Conservation (phyloP, 2,888 invertebrate genomes). For the Acanthococcus lagerstroemiae region DNA sequence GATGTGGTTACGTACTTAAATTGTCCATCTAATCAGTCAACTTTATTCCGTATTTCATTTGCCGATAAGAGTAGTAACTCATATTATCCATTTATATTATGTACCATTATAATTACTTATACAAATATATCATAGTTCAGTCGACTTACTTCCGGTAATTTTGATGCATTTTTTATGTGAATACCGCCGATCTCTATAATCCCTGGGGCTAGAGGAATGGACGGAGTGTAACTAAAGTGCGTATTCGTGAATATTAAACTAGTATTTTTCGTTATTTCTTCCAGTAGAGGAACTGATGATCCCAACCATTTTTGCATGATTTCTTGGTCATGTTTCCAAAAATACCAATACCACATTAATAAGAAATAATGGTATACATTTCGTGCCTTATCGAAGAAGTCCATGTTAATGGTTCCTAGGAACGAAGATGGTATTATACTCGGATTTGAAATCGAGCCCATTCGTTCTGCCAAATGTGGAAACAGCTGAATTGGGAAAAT, state of each 20-base stretch:
- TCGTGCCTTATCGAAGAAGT: no score
- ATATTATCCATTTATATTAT: no score
- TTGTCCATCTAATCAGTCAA: no score
- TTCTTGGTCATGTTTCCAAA: no score
- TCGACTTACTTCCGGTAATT: slow-evolving; percentile 22
- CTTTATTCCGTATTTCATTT: no score
- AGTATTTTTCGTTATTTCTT: slow-evolving; percentile 23
- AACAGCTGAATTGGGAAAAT: slow-evolving; percentile 53
- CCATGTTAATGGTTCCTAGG: no score
- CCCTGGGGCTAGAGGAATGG: slow-evolving; percentile 6
- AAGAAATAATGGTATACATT: no score
- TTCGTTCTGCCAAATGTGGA: slow-evolving; percentile 48
- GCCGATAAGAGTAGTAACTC: no score
- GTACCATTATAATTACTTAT: no score
- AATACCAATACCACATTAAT: no score
- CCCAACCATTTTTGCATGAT: neutral
- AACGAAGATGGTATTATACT: slow-evolving; percentile 24
- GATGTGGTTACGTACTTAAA: no score
- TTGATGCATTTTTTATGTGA: slow-evolving; percentile 9
- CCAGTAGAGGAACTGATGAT: neutral
- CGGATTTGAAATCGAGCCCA: slow-evolving; percentile 23
- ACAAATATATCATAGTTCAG: neutral
- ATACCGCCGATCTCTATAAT: slow-evolving; percentile 30
- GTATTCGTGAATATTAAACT: slow-evolving; percentile 31
- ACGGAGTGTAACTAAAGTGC: slow-evolving; percentile 17